These are phyloP conservation scores for Himalopsyche japonica DNA, from an alignment of 2,888 invertebrate species.

Conservation along the genomic window DNA sequence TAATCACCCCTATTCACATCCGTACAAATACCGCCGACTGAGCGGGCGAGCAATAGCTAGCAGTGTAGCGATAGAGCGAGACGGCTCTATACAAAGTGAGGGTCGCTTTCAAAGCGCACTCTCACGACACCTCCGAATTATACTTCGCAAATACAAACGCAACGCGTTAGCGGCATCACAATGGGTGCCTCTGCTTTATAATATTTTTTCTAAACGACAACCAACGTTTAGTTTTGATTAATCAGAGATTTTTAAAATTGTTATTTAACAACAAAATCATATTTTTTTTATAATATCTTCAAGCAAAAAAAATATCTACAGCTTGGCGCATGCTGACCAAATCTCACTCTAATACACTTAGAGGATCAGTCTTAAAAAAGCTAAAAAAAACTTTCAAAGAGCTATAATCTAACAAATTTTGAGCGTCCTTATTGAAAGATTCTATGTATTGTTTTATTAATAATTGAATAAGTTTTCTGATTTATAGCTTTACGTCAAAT, in stretches of 20 bases:
- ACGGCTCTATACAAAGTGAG: background rate
- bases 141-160: conserved; percentile 32
- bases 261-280: too few species aligned
- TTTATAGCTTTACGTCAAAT: too few species aligned
- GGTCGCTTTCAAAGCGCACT: conserved; percentile 24
- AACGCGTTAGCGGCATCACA: conserved; percentile 34
- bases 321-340: too few species aligned
- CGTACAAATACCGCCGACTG: background rate
- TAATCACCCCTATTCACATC: background rate
- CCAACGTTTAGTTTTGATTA: background rate
- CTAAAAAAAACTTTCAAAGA: too few species aligned
- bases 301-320: too few species aligned
- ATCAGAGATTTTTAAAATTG: background rate
- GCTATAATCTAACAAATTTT: too few species aligned
- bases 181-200: conserved; percentile 26
- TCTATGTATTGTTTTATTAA: too few species aligned
- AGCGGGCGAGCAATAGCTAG: background rate
- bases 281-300: too few species aligned
- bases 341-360: too few species aligned
- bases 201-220: background rate
- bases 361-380: too few species aligned
- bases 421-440: too few species aligned
- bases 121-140: conserved; percentile 38
- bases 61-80: background rate
- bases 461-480: too few species aligned